Conservation (phyloP, 2,113 vertebrate genomes). For the Trogon melanurus region DNA sequence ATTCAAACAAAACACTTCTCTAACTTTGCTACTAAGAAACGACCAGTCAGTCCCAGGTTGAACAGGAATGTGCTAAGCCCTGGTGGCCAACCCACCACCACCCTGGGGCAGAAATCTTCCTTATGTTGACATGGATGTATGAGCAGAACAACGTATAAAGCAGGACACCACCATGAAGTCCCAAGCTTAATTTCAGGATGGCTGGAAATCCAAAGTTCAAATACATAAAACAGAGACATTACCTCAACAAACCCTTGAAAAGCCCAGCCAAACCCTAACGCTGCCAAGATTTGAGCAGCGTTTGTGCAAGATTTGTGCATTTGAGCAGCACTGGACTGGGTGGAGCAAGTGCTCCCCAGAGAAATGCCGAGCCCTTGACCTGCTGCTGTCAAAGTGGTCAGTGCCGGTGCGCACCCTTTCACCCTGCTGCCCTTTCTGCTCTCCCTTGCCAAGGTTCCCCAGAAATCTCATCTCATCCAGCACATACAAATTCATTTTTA, state of each 20-base stretch:
- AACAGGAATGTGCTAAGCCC: background rate
- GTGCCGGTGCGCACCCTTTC: background rate
- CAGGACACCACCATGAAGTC: background rate
- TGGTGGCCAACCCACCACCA: background rate
- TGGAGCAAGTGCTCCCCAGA: accelerated
- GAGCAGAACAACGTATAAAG: background rate
- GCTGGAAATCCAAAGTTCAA: background rate
- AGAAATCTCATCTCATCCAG: background rate
- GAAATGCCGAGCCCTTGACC: background rate
- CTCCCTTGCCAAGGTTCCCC: background rate
- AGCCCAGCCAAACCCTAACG: background rate
- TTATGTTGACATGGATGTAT: background rate
- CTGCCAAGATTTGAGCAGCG: background rate
- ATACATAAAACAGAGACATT: background rate
- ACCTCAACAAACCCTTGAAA: background rate
- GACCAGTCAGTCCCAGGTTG: background rate
- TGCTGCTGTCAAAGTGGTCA: background rate
- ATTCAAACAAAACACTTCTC: background rate
- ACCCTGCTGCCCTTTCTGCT: background rate
- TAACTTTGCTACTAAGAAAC: background rate
- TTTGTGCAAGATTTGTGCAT: background rate
- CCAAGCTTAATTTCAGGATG: background rate
- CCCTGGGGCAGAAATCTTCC: background rate
- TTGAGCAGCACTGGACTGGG: background rate
- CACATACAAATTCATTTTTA: background rate